Percentiles rank a stretch among this genome's conserved stretches.
Conservation (phyloP, 2,888 invertebrate species). For the Copidosoma aretas region DNA sequence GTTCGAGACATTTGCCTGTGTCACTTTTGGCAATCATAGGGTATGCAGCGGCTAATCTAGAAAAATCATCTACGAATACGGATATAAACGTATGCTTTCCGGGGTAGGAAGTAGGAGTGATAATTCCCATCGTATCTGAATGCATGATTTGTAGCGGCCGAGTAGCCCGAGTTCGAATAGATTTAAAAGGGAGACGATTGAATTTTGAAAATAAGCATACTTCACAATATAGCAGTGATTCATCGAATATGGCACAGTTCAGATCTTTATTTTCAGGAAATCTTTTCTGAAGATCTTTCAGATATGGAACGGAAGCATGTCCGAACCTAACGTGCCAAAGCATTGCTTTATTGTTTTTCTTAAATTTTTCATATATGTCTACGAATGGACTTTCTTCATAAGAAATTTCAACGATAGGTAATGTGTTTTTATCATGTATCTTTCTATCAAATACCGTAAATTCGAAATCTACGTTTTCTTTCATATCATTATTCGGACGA, state of each 20-base stretch:
- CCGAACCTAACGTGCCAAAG: slow-evolving; percentile 47
- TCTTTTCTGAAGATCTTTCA: slow-evolving; percentile 25
- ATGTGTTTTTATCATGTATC: neutral
- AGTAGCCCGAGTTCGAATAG: slow-evolving; percentile 8
- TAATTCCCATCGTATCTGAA: slow-evolving; percentile 34
- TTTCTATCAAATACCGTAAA: slow-evolving; percentile 2
- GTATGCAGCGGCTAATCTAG: too few relatives aligned
- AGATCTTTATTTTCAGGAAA: slow-evolving; percentile 35
- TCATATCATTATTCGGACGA: neutral
- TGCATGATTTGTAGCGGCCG: slow-evolving; percentile 41
- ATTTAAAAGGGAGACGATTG: slow-evolving; percentile 39
- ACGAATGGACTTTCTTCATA: neutral
- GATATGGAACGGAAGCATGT: slow-evolving; percentile 39
- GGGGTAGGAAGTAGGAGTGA: too few relatives aligned
- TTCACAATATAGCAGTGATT: slow-evolving; percentile 42
- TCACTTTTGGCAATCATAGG: too few relatives aligned
- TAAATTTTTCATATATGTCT: neutral
- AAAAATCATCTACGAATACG: slow-evolving; percentile 5
- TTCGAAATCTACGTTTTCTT: slow-evolving; percentile 1
- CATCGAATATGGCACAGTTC: slow-evolving; percentile 38
- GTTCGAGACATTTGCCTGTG: slow-evolving; percentile 23
- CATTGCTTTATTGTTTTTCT: slow-evolving; percentile 36
- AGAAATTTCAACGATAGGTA: neutral
- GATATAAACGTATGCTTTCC: too few relatives aligned
- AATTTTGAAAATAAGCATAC: slow-evolving; percentile 43